These are phyloP conservation scores for Xiphydria camelus DNA, from an alignment of 2,888 invertebrate genomes.

Conservation along the genomic window DNA sequence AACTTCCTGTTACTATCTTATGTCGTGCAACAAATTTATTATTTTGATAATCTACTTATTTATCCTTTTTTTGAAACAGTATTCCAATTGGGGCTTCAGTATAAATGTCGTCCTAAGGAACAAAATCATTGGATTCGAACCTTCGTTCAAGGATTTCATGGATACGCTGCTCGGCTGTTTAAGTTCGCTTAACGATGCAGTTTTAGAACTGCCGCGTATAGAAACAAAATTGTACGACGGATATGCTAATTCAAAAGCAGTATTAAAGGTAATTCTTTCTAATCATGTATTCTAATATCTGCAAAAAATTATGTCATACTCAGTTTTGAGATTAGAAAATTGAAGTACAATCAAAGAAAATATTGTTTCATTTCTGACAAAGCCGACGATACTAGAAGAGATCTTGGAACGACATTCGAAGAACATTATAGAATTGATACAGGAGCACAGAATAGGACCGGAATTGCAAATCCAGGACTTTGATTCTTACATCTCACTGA, in stretches of 20 bases:
- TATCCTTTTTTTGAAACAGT: conserved; percentile 58
- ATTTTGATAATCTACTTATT: conserved; percentile 7
- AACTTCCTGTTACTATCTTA: not conserved
- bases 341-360: no score
- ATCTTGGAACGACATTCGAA: conserved; percentile 68
- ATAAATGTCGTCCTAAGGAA: conserved; percentile 65
- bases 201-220: conserved; percentile 73
- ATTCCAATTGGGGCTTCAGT: conserved; percentile 70
- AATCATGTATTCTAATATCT: conserved; percentile 1
- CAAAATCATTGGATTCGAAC: conserved; percentile 71
- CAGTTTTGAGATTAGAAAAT: not conserved
- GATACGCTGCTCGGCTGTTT: conserved; percentile 71
- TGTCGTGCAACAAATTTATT: conserved; percentile 4
- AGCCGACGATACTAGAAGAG: conserved; percentile 78
- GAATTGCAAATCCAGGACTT: conserved; percentile 74
- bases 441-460: conserved; percentile 74
- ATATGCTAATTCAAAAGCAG: conserved; percentile 60
- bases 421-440: conserved; percentile 66
- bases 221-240: conserved; percentile 76
- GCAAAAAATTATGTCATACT: not conserved
- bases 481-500: conserved; percentile 75
- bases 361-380: conserved; percentile 41
- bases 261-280: conserved; percentile 28
- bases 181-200: conserved; percentile 74
- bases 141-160: conserved; percentile 75